A percentile compares a stretch with the other conserved stretches of the same genome.
phyloP scores from a whole-genome alignment of 2,113 vertebrate genomes.

The Colossoma macropomum region DNA sequence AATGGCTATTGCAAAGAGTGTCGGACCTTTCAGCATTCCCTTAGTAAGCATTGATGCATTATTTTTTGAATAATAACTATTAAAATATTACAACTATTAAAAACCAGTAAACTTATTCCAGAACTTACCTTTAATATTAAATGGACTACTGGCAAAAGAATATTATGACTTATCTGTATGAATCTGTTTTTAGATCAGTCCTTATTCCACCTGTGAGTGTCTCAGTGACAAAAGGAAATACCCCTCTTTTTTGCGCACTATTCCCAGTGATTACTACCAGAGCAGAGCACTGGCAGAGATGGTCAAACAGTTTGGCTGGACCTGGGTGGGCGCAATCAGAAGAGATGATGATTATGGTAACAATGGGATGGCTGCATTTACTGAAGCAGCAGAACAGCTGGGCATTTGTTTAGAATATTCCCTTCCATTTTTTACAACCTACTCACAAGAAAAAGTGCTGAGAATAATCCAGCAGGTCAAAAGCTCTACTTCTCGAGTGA shows the following conservation, averaged over 20 bases:
- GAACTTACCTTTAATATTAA: too few relatives aligned
- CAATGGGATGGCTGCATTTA: slow-evolving; percentile 46
- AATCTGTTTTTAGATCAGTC: slow-evolving; percentile 57
- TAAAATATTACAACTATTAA: too few relatives aligned
- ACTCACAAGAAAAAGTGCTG: slow-evolving; percentile 64
- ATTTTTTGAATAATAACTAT: neutral
- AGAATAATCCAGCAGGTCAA: slow-evolving; percentile 57
- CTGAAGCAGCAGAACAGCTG: slow-evolving; percentile 23
- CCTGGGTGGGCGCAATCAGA: slow-evolving; percentile 45
- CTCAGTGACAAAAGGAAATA: slow-evolving; percentile 59
- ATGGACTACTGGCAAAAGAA: too few relatives aligned
- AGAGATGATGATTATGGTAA: slow-evolving; percentile 52
- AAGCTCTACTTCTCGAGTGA: slow-evolving; percentile 69
- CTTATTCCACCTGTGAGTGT: slow-evolving; percentile 66
- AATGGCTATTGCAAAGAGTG: slow-evolving; percentile 68
- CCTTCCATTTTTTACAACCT: slow-evolving; percentile 38
- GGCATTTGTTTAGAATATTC: slow-evolving; percentile 66
- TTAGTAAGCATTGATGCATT: slow-evolving; percentile 57
- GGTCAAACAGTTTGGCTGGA: slow-evolving; percentile 45
- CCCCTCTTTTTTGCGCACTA: slow-evolving; percentile 63
- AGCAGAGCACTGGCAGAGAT: slow-evolving; percentile 36
- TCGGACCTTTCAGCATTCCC: slow-evolving; percentile 73
- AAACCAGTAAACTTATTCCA: too few relatives aligned
- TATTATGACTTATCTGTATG: neutral
- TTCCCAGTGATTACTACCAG: slow-evolving; percentile 51